Conservation (phyloP, 2,888 invertebrate species). For the Eilema caniola region DNA sequence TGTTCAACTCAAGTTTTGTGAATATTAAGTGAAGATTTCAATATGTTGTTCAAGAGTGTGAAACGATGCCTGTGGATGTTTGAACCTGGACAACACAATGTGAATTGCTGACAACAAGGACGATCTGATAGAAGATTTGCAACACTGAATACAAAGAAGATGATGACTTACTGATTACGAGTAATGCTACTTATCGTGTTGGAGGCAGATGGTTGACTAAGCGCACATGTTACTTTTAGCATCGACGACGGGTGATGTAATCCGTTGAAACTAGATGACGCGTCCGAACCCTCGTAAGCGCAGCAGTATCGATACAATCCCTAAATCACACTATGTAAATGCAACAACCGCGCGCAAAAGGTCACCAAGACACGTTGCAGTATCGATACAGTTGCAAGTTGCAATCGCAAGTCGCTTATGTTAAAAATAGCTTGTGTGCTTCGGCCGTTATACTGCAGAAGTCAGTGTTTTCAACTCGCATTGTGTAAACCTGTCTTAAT, state of each 20-base stretch:
- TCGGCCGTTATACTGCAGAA: neutral
- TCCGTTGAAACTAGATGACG: neutral
- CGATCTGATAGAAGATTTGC: neutral
- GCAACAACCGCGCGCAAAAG: neutral
- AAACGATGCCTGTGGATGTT: neutral
- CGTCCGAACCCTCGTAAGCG: neutral
- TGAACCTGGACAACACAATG: neutral
- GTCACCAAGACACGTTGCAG: neutral
- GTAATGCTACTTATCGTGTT: neutral
- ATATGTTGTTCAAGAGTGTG: conserved; percentile 1
- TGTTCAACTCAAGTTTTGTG: conserved; percentile 81
- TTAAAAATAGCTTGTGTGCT: neutral
- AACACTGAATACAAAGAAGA: neutral
- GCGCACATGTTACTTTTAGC: neutral
- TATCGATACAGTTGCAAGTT: neutral
- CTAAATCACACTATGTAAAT: neutral
- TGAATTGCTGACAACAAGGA: neutral
- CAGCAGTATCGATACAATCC: neutral
- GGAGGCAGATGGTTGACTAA: neutral
- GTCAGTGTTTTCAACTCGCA: neutral
- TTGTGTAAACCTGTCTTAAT: conserved; percentile 3
- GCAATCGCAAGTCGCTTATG: no score
- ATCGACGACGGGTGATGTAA: neutral
- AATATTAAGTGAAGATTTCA: conserved; percentile 20
- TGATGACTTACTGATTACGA: neutral